Evolutionary conservation across 2,888 invertebrate species (phyloP).

Genomic region (Agrenia bidenticulata): DNA sequence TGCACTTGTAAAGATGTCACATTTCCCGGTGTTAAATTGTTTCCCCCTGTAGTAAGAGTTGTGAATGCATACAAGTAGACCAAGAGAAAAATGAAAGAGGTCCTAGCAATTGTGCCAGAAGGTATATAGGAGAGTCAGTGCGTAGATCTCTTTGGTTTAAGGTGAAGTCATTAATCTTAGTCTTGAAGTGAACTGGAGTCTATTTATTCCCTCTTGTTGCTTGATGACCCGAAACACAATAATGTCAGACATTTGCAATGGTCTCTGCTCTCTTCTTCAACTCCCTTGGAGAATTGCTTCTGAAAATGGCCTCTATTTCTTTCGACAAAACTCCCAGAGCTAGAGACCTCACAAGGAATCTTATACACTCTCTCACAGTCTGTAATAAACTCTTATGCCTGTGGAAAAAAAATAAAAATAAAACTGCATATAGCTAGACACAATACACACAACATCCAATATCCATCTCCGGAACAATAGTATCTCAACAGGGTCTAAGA

Average conservation of each 20-base stretch:
- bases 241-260: slow-evolving; percentile 53
- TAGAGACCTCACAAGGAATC: slow-evolving; percentile 4
- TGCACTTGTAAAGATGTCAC: too few species aligned
- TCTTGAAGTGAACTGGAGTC: slow-evolving; percentile 51
- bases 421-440: too few species aligned
- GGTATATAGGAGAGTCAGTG: too few species aligned
- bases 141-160: slow-evolving; percentile 12
- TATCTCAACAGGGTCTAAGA: too few species aligned
- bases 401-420: too few species aligned
- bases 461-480: too few species aligned
- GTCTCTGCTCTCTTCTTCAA: slow-evolving; percentile 42
- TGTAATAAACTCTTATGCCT: too few species aligned
- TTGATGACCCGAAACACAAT: slow-evolving; percentile 54
- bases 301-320: slow-evolving; percentile 12
- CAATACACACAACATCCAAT: too few species aligned
- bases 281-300: slow-evolving; percentile 18
- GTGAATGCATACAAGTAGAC: too few species aligned
- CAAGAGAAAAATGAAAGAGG: too few species aligned
- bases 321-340: not conserved
- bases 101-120: too few species aligned
- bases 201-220: slow-evolving; percentile 53
- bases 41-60: not conserved
- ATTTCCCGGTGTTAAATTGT: slow-evolving; percentile 18
- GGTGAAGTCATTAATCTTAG: slow-evolving; percentile 52
- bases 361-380: too few species aligned